Percentiles rank a stretch among this genome's conserved stretches.
phyloP scores from a whole-genome alignment of 2,797 vertebrate genomes.

The Chloroceryle inda region DNA sequence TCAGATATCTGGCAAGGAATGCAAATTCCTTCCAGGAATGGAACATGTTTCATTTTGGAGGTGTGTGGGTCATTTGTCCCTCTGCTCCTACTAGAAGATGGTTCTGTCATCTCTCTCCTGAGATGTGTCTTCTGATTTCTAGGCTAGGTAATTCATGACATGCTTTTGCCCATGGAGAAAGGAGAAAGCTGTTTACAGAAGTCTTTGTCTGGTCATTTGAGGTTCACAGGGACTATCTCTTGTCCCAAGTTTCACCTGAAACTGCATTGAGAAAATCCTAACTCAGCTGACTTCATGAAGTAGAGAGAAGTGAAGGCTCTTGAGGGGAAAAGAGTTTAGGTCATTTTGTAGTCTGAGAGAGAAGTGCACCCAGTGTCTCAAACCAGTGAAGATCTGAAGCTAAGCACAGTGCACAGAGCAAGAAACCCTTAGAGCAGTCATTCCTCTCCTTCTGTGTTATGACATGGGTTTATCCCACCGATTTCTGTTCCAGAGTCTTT shows the following conservation, averaged over 20 bases:
- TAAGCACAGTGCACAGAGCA: not conserved
- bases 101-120: not conserved
- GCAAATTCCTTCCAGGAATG: not conserved
- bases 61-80: fast-evolving
- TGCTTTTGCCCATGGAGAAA: not conserved
- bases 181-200: not conserved
- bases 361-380: not conserved
- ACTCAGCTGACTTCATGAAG: not conserved
- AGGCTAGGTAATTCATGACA: not conserved
- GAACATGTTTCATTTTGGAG: not conserved
- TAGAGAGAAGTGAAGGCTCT: not conserved
- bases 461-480: not conserved
- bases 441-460: not conserved
- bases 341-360: not conserved
- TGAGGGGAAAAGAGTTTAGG: not conserved
- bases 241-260: not conserved
- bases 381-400: not conserved
- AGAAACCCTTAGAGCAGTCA: not conserved
- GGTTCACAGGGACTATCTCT: fast-evolving
- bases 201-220: not conserved
- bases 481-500: not conserved
- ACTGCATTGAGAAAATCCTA: not conserved
- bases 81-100: not conserved
- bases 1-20: not conserved
- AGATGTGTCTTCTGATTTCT: not conserved